Base-by-base conservation (phyloP, 2,888 invertebrate species). In the Morpho achilles region DNA sequence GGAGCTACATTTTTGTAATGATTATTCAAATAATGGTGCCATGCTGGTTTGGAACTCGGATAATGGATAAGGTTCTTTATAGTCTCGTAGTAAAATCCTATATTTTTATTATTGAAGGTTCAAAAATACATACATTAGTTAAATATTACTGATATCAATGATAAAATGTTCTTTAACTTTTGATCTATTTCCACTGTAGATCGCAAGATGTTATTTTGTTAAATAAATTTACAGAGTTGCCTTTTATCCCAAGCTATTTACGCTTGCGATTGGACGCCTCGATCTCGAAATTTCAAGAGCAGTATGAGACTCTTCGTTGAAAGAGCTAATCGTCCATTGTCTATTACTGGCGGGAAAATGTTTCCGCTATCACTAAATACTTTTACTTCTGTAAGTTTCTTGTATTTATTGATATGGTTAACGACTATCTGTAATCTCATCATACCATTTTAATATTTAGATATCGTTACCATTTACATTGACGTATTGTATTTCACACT, bases 261-360 rank as follows among this genome's bases (percentile, higher is more conserved):
- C 60, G 68, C 66, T 50, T 78, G 83, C 55, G 74, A 87, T 53
- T 87, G 87, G 87, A 81, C 74, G 41, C 44, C 74, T 6, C 71
- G 72, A 58, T 70, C 77, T 1, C 74, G 73, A 32, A 65, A 67
- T 7, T 87, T 83, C 62, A 87, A 81, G 65, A 83, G 74, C 56
- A 84, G 72, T 57, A 64, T 87, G 64, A 71, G 73, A 55, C 61
- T 85, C 8, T 82, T 87, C 47, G 75, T 80, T 2, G 79, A 80
- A 63, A 76, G 84, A 55, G 68, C 74, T 23, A 76, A 77, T 55
- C 73, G 70, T 39, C 84, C 87, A 0, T 67, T 87, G 2, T 71
- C 74, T 4, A 76, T 87, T 51, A 78, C 70, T 7, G 84, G 78
- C 2, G 76, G 79, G 58, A 85, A 84, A 65, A 83, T 84, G 80